These are phyloP conservation scores for Rhyacophila evoluta DNA, from an alignment of 2,888 invertebrate genomes.

Conservation along the genomic window DNA sequence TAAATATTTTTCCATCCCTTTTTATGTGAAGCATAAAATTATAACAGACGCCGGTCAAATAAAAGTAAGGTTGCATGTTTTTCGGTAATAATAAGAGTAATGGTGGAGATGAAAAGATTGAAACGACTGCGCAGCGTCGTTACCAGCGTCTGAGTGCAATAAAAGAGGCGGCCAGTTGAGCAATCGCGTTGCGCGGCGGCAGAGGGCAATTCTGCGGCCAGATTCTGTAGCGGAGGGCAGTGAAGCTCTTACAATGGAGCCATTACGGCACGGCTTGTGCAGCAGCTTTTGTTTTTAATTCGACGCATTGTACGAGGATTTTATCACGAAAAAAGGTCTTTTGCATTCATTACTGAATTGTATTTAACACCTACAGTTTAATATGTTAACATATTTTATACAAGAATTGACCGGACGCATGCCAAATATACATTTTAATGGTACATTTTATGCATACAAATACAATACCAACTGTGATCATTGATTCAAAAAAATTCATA, in stretches of 20 bases:
- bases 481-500: too few species aligned
- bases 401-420: too few species aligned
- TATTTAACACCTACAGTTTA: too few species aligned
- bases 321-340: too few species aligned
- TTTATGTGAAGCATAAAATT: neutral
- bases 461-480: too few species aligned
- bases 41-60: neutral
- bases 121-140: neutral
- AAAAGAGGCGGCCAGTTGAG: neutral
- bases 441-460: too few species aligned
- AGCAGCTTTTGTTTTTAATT: neutral
- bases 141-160: slow-evolving; percentile 4
- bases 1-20: neutral
- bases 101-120: slow-evolving; percentile 14
- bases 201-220: neutral
- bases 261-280: neutral
- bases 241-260: neutral
- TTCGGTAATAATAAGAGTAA: neutral
- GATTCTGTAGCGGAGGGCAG: neutral
- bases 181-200: neutral
- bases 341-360: too few species aligned
- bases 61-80: neutral
- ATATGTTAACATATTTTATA: too few species aligned
- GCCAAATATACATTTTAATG: too few species aligned
- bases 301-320: too few species aligned